Base-by-base conservation (phyloP, 2,113 vertebrate species). In the Prionailurus bengalensis region DNA sequence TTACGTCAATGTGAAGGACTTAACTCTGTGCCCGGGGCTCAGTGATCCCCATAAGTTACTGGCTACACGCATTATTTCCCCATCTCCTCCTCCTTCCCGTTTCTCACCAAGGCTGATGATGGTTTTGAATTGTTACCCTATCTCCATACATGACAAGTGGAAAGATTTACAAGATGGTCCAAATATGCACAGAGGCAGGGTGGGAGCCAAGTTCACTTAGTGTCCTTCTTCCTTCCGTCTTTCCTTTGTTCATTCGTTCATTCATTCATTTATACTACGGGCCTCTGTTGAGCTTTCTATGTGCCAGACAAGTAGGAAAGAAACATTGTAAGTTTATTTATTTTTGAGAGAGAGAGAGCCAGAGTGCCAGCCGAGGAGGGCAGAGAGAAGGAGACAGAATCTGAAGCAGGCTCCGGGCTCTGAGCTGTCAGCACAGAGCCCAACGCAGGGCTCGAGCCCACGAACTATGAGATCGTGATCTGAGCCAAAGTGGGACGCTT, bases 21-120 rank as follows among this genome's bases (percentile, higher is more conserved):
- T 36, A 36, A 16, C 19, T 7, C 39, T 11, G 4, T 39, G 39
- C 31, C 33, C 29, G 31, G 45, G 0, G 0, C 21, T 55, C 85
- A 27, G 27, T 23, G 53, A 12, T 36, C 36, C 63, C 31, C 2
- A 17, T 10, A 33, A 51, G 66, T 36, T 51, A 25, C 39, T 61
- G n/a, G 12, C 36, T 65, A 4, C 16, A 0, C 0, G 0, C 39
- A 7, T 7, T 45, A 4, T 36, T 48, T 73, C 21, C 33, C 27
- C 6, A 3, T 65, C 31, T 9, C 45, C 6, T 9, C 29, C 55
- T 58, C 7, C 14, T 58, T n/a, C 25, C 9, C 10, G 21, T 7
- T 11, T 39, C 36, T 80, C 58, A 23, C 15, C 33, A 27, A 8
- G 10, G 10, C 58, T 45, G 21, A 6, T 15, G 36, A 48, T 82